These are phyloP conservation scores for Antrozous pallidus DNA, from an alignment of 2,797 vertebrate species.

Conservation along the genomic window DNA sequence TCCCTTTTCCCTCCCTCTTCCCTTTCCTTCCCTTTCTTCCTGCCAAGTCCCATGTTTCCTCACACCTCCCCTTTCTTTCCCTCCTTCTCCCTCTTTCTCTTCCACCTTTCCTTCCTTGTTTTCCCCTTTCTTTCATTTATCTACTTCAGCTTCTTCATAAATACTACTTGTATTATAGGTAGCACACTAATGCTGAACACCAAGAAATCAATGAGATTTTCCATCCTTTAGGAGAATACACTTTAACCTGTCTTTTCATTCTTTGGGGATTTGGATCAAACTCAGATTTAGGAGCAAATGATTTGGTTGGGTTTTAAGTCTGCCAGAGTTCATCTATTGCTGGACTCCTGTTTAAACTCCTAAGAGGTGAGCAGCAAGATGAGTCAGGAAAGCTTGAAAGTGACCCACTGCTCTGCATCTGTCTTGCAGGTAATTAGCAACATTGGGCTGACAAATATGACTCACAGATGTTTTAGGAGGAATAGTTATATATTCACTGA, in stretches of 20 bases:
- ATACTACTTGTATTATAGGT: not conserved
- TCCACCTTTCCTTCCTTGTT: not conserved
- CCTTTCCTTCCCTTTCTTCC: not conserved
- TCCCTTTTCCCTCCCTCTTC: too few relatives aligned
- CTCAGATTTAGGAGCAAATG: constrained; percentile 48
- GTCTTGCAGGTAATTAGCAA: constrained; percentile 4
- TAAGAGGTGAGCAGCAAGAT: constrained; percentile 52
- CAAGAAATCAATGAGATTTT: not conserved
- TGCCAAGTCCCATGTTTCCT: not conserved
- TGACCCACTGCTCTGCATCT: not conserved
- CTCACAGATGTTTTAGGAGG: not conserved
- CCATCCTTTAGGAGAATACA: not conserved
- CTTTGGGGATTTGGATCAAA: not conserved
- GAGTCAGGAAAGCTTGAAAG: constrained; percentile 40
- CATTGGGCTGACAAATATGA: constrained; percentile 22
- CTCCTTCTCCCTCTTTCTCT: not conserved
- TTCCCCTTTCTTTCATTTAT: not conserved
- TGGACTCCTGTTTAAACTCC: constrained; percentile 31
- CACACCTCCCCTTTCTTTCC: too few relatives aligned
- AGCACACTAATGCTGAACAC: not conserved
- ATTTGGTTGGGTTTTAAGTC: constrained; percentile 47
- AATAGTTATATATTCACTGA: not conserved
- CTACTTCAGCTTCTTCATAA: not conserved
- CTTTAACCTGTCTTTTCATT: not conserved
- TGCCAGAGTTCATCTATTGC: constrained; percentile 36